These are phyloP conservation scores for Polia nebulosa DNA, from an alignment of 2,888 invertebrate species.

Conservation along the genomic window DNA sequence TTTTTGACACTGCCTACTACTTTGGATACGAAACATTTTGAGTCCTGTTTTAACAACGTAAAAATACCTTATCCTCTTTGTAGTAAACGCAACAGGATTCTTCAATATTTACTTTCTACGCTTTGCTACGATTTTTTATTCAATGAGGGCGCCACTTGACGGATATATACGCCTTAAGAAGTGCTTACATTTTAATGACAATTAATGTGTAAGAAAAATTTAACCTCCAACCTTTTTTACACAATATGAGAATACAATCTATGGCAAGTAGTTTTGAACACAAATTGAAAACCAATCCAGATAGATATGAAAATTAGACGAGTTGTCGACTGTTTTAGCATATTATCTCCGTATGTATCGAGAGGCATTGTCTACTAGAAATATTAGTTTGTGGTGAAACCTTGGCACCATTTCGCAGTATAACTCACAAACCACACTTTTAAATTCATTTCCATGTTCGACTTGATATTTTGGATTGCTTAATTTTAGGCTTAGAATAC, in stretches of 20 bases:
- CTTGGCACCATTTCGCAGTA: constrained; percentile 52
- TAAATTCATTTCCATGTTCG: constrained; percentile 48
- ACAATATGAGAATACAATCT: constrained; percentile 29
- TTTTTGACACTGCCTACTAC: too few relatives aligned
- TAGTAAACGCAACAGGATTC: too few relatives aligned
- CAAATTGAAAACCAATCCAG: constrained; percentile 55
- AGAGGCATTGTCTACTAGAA: constrained; percentile 58
- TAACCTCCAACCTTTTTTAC: constrained; percentile 3
- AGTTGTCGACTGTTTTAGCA: constrained; percentile 57
- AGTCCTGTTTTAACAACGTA: too few relatives aligned
- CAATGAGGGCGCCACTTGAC: too few relatives aligned
- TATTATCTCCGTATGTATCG: constrained; percentile 62
- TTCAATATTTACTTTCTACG: too few relatives aligned
- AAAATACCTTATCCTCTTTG: too few relatives aligned
- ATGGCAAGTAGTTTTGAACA: constrained; percentile 21
- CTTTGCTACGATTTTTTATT: too few relatives aligned
- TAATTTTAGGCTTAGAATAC: constrained; percentile 26
- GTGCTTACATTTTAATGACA: constrained; percentile 23
- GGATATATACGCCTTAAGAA: too few relatives aligned
- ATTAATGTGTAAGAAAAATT: constrained; percentile 5
- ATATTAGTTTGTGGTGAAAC: constrained; percentile 49
- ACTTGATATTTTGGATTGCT: constrained; percentile 26
- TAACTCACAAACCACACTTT: constrained; percentile 47
- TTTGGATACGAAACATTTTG: too few relatives aligned
- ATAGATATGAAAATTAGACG: constrained; percentile 64